phyloP scores from a whole-genome alignment of 2,113 vertebrate genomes.

The Tenrec ecaudatus region DNA sequence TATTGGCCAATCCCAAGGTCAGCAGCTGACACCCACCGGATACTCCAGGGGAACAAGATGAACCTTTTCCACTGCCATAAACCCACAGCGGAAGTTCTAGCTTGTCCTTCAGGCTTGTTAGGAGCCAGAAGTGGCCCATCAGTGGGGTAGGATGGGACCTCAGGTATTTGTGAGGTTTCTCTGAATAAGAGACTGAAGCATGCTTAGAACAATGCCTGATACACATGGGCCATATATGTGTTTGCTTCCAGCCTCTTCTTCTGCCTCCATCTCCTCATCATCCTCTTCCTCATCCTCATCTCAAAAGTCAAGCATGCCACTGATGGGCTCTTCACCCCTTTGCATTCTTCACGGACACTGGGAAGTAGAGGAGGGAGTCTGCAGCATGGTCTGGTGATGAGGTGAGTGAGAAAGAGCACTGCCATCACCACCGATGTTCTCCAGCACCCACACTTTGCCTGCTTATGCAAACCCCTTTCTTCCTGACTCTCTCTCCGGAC shows the following conservation, averaged over 20 bases:
- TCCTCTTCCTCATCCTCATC: no score
- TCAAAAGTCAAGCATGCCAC: no score
- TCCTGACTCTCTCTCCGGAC: neutral
- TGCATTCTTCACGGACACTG: neutral
- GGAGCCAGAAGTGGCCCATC: neutral
- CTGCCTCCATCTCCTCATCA: no score
- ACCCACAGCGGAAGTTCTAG: neutral
- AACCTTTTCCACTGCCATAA: neutral
- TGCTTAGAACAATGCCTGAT: neutral
- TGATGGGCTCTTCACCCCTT: neutral
- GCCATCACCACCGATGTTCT: neutral
- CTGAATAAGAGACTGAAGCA: rapidly evolving
- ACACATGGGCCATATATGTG: no score
- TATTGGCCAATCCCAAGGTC: neutral
- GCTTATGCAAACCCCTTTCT: neutral
- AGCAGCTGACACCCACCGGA: neutral
- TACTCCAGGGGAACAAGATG: neutral
- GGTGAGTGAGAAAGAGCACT: no score
- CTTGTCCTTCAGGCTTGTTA: neutral
- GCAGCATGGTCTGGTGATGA: rapidly evolving
- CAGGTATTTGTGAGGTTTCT: neutral
- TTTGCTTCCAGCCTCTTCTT: no score
- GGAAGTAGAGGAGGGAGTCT: rapidly evolving
- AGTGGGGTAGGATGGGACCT: neutral
- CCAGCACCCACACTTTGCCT: no score